A percentile compares a stretch with the other conserved stretches of the same genome.
Conservation (phyloP, 30 jellyfish, hydroid and myxozoan genomes). For the Chrysaora quinquecirrha region DNA sequence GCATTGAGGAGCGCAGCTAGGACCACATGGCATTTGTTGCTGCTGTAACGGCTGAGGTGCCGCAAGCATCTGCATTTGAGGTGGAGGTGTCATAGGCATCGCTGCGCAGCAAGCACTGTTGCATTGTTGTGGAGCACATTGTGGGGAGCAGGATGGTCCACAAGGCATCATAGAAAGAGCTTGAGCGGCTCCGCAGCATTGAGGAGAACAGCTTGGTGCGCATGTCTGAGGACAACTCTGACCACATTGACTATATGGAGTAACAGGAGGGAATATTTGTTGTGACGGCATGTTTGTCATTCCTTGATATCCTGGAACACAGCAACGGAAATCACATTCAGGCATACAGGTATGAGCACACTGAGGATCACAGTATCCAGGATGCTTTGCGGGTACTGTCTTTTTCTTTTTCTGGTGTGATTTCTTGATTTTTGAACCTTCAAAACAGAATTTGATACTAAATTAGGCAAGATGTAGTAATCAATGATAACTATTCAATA, state of each 20-base stretch:
- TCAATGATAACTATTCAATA: too few relatives aligned
- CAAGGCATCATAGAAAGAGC: constrained; percentile 60
- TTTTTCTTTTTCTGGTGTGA: constrained; percentile 22
- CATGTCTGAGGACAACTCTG: constrained; percentile 90
- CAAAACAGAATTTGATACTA: too few relatives aligned
- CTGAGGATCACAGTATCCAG: constrained; percentile 89
- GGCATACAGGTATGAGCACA: constrained; percentile 95
- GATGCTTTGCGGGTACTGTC: constrained; percentile 24
- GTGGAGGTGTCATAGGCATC: constrained; percentile 62
- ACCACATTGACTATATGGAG: constrained; percentile 79
- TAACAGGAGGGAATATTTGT: constrained; percentile 61
- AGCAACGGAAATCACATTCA: constrained; percentile 91
- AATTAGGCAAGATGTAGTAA: too few relatives aligned
- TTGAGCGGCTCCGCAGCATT: constrained; percentile 76
- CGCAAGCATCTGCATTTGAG: constrained; percentile 37
- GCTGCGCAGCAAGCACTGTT: constrained; percentile 63
- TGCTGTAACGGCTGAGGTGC: constrained; percentile 48
- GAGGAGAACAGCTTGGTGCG: constrained; percentile 82
- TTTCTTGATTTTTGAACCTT: constrained; percentile 57
- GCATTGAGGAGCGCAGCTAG: constrained; percentile 40
- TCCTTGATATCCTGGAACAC: constrained; percentile 88
- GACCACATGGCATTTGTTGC: constrained; percentile 59
- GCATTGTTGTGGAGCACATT: constrained; percentile 67
- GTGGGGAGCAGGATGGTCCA: constrained; percentile 59
- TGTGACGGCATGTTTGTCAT: constrained; percentile 65